Evolutionary conservation across 2,888 invertebrate species (phyloP).

Genomic region (Mimas tiliae): DNA sequence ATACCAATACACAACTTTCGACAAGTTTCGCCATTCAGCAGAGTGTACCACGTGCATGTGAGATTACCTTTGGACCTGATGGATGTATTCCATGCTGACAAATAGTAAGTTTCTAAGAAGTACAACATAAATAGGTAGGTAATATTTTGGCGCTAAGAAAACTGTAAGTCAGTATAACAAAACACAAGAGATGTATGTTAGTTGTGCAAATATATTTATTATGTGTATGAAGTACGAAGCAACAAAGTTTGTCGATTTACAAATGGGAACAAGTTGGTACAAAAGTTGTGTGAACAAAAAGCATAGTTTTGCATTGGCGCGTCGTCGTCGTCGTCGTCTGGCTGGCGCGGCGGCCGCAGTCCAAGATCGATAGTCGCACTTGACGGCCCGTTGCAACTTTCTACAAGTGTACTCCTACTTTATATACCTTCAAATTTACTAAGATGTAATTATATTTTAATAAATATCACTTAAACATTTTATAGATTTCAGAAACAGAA

Average conservation of each 20-base stretch:
- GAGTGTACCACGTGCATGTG: too few species aligned
- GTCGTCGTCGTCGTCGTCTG: conserved; percentile 66
- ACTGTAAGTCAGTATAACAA: background rate
- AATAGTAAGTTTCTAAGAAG: too few species aligned
- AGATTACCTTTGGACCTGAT: too few species aligned
- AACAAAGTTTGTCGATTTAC: conserved; percentile 47
- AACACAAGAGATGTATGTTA: background rate
- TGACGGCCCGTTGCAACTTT: conserved; percentile 51
- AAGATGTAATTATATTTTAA: conserved; percentile 29
- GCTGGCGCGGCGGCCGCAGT: conserved; percentile 44
- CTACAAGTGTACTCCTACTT: conserved; percentile 44
- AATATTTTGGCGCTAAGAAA: background rate
- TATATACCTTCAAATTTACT: conserved; percentile 40
- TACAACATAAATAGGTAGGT: too few species aligned
- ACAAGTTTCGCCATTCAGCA: too few species aligned
- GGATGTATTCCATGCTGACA: too few species aligned
- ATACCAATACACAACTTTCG: too few species aligned
- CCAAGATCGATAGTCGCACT: conserved; percentile 65
- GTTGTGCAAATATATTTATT: conserved; percentile 13
- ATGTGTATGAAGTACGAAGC: conserved; percentile 15
- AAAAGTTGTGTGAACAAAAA: conserved; percentile 58
- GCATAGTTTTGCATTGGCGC: conserved; percentile 76
- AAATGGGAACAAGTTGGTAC: conserved; percentile 50
- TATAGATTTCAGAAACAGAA: background rate
- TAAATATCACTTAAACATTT: background rate